These are phyloP conservation scores for Phrynocephalus forsythii DNA, from an alignment of 2,797 vertebrate genomes.

Conservation along the genomic window DNA sequence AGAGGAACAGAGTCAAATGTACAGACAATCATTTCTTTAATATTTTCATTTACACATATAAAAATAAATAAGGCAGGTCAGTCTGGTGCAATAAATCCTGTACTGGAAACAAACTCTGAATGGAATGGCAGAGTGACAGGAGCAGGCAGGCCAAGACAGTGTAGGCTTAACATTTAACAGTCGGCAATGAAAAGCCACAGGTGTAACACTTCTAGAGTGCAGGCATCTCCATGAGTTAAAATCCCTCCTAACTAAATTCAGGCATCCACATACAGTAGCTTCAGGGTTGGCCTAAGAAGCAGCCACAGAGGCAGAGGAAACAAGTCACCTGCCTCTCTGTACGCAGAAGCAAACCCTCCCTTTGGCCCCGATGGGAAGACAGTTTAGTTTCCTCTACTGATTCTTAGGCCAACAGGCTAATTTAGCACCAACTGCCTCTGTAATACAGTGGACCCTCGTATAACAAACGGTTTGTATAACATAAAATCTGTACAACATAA, in stretches of 20 bases:
- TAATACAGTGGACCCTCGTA: no score
- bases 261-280: not conserved
- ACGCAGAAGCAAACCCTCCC: not conserved
- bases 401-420: not conserved
- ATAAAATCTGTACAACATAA: no score
- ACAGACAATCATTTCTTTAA: conserved; percentile 40
- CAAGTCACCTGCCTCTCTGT: not conserved
- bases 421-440: not conserved
- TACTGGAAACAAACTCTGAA: not conserved
- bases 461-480: no score
- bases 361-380: not conserved
- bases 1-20: conserved; percentile 28
- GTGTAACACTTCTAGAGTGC: not conserved
- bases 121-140: not conserved
- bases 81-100: conserved; percentile 20
- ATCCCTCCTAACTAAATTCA: conserved; percentile 41
- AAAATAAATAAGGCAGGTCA: conserved; percentile 73
- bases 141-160: not conserved
- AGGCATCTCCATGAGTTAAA: conserved; percentile 31
- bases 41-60: conserved; percentile 61
- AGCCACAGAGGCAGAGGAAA: not conserved
- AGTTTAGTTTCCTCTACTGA: not conserved
- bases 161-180: not conserved
- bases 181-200: not conserved
- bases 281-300: not conserved